These are phyloP conservation scores for Athalia rosae DNA, from an alignment of 2,888 invertebrate genomes.

Conservation along the genomic window DNA sequence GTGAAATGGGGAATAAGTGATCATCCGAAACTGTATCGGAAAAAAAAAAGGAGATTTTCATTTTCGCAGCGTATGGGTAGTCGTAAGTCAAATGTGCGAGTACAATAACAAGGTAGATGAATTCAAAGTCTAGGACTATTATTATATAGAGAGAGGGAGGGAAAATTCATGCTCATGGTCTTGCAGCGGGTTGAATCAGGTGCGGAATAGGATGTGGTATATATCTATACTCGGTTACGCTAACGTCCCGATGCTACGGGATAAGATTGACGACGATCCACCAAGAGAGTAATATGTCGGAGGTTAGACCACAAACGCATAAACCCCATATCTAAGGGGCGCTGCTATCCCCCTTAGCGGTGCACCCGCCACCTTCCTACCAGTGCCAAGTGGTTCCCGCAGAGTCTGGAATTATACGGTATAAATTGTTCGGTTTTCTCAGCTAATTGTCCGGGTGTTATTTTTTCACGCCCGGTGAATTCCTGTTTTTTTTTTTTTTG, in stretches of 20 bases:
- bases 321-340: constrained; percentile 55
- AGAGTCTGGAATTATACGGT: constrained; percentile 8
- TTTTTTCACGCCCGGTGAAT: too few species aligned
- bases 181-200: constrained; percentile 19
- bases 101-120: neutral
- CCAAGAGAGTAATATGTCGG: constrained; percentile 66
- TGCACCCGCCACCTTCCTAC: constrained; percentile 38
- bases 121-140: neutral
- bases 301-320: constrained; percentile 66
- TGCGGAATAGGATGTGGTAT: neutral
- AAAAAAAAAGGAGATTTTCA: too few species aligned
- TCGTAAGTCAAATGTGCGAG: neutral
- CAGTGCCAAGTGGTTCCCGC: constrained; percentile 33
- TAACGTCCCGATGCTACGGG: constrained; percentile 62
- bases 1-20: neutral
- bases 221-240: constrained; percentile 56
- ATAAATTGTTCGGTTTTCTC: constrained; percentile 30
- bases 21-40: neutral
- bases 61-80: too few species aligned
- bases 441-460: neutral
- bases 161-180: constrained; percentile 11
- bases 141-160: neutral
- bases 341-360: constrained; percentile 36
- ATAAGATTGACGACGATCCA: constrained; percentile 66
- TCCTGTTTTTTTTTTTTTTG: too few species aligned